Evolutionary conservation across 2,888 invertebrate species (phyloP), one percentile per base, ranked within the genome.

Genomic region (Drosophila histrio): DNA sequence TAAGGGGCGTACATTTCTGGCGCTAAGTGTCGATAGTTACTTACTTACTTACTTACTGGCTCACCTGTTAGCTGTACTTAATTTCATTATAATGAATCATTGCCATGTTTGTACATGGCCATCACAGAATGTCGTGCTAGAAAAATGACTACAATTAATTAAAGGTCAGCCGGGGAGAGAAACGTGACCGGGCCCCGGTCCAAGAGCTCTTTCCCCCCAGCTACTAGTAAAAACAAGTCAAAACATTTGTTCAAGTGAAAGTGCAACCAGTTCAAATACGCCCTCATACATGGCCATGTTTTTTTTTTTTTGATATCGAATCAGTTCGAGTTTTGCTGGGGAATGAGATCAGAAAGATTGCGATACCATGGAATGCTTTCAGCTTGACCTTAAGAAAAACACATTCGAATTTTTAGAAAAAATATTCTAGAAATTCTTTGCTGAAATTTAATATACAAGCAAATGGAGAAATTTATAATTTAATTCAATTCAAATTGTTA

Each of bases 101-200:
- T 34, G 43, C 21, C 3, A 19, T 28, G 17, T 28, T 7, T 19
- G 24, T 41, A 30, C 15, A 53, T 9, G 30, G 28, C 30, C 19
- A 46, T 30, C n/a, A 15, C 11, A n/a, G n/a, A 66, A 69, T 65
- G 49, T 79, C 69, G 67, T 79, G 75, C 53, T 60, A 61, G 38
- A 72, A 77, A 77, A 77, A 77, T 82, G 57, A 52, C 59, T 47
- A 58, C 69, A 79, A 87, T 83, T 87, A 83, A 84, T 74, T 39
- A 87, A 77, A 80, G 87, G 81, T 78, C 78, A 76, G 28, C 28
- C 21, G 39, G 57, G 26, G 53, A 43, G 57, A 30, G 53, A 52
- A 70, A 64, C 73, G 56, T 69, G 64, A 64, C 69, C 15, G 49
- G 22, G 15, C 15, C 13, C 13, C 17, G 2, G 13, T 21, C 6